Evolutionary conservation across 2,797 vertebrate species (phyloP), one percentile per base, ranked within the genome.

Genomic region (Macroramphosus scolopax): DNA sequence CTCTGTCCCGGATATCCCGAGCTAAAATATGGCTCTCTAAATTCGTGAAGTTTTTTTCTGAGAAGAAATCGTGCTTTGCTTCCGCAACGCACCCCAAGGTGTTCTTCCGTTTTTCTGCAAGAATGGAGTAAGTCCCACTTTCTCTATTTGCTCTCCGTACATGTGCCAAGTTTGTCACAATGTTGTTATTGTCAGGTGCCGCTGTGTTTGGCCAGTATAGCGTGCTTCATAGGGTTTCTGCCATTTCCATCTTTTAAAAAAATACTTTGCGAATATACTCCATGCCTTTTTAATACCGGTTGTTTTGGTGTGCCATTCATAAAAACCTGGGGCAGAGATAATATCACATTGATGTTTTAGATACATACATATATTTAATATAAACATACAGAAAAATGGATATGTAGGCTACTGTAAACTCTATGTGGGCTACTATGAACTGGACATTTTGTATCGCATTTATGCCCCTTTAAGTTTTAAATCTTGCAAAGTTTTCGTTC

Each of bases 61-160:
- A 62, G 61, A 64, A 82, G 62, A 86, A 81, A 42, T 52, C 81
- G 89, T 91, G 90, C 91, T 83, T 91, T 92, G 91, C 91, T 84
- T 75, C 63, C 48, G 90, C 91, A 91, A 91, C 90, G 90, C 90
- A 91, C 91, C 86, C 77, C 54, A 54, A 73, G 84, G 78, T 51
- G 77, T 75, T 78, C 85, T 83, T 80, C 81, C 64, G 37, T 82
- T 84, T 87, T 77, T 63, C 83, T 61, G 88, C 89, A 85, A 91
- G 77, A 87, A 92, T 92, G 91, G 91, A 91, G 91, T 92, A 90
- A 90, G 91, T 92, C 61, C 80, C 68, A 69, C 56, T 12, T 18
- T 71, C 20, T 63, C 6, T 53, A 3, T 31, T 49, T 28, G 11
- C 44, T 56, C 4, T 64, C 2, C 1, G 29, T 31, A 17, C 54